A percentile compares a stretch with the other conserved stretches of the same genome.
These are phyloP conservation scores for Acipenser ruthenus DNA, from an alignment of 2,797 vertebrate genomes.

Conservation along the genomic window DNA sequence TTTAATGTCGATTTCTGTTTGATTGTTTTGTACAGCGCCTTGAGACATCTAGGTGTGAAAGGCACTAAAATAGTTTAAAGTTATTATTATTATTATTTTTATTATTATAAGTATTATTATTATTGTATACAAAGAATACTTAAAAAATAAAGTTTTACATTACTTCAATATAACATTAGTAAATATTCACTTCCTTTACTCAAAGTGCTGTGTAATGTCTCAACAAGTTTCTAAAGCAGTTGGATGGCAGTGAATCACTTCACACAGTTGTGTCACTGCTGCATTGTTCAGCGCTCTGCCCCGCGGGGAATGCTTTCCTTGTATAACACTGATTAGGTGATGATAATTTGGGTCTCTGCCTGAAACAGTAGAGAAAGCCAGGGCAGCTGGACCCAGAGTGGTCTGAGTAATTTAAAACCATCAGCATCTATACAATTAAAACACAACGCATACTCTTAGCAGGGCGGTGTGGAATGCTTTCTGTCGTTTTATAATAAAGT, in stretches of 20 bases:
- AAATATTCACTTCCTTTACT: too few species aligned
- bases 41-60: too few species aligned
- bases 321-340: constrained; percentile 43
- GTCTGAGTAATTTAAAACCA: constrained; percentile 53
- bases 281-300: constrained; percentile 30
- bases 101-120: too few species aligned
- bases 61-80: too few species aligned
- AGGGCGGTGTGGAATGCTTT: not conserved
- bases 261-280: not conserved
- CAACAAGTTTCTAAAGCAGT: constrained; percentile 5
- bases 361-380: constrained; percentile 42
- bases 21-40: too few species aligned
- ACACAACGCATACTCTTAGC: constrained; percentile 10
- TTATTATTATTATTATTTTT: too few species aligned
- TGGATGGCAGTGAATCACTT: not conserved
- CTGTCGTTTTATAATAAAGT: too few species aligned
- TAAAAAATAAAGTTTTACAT: too few species aligned
- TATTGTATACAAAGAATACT: too few species aligned
- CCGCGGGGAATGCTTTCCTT: constrained; percentile 27
- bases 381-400: constrained; percentile 47
- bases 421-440: constrained; percentile 29
- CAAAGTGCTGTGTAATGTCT: not conserved
- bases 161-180: too few species aligned
- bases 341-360: constrained; percentile 45
- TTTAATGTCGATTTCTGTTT: too few species aligned